Evolutionary conservation across 2,888 invertebrate species (phyloP), one percentile per base, ranked within the genome.

Genomic region (Tachina fera): DNA sequence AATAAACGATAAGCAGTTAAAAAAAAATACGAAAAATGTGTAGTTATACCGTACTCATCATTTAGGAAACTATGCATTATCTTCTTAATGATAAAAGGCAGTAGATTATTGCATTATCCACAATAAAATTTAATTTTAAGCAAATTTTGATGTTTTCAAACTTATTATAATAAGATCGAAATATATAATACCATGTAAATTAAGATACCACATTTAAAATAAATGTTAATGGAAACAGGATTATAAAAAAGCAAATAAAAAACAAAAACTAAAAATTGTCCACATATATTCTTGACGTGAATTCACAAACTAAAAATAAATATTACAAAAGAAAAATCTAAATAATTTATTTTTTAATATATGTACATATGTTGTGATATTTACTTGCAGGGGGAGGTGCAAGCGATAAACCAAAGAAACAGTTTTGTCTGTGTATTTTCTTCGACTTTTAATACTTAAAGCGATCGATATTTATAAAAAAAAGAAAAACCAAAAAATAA

Each of bases 381-480:
- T 80, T 83, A 41, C 14, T 91, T 91, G 10, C 89, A 92, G 92
- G 92, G 92, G 92, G 92, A 92, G 92, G 92, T 92, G 92, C 92
- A 89, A 91, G 91, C 89, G 88, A 89, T 88, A 88, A 87, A 87
- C 87, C 89, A 88, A 86, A 88, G 76, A 77, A 87, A 86, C 85
- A 82, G 68, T 88, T 86, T 87, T 84, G 82, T 88, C 84, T 85
- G 78, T 86, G 65, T 74, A 84, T 77, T 87, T 88, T 89, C 89
- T 90, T 91, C 90, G 91, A 91, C 31, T 90, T 91, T 81, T 60
- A 41, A 89, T 88, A 90, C 84, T 89, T 87, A 87, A 89, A 89
- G 88, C 88, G 88, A 88, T 86, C 84, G 86, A 87, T 79, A 87
- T 87, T 89, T 88, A 88, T 88, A 88, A 67, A 43, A 72, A 86